A percentile compares a stretch with the other conserved stretches of the same genome.
Evolutionary conservation across 2,888 invertebrate species (phyloP).

Genomic region (Hedychridium roseum): DNA sequence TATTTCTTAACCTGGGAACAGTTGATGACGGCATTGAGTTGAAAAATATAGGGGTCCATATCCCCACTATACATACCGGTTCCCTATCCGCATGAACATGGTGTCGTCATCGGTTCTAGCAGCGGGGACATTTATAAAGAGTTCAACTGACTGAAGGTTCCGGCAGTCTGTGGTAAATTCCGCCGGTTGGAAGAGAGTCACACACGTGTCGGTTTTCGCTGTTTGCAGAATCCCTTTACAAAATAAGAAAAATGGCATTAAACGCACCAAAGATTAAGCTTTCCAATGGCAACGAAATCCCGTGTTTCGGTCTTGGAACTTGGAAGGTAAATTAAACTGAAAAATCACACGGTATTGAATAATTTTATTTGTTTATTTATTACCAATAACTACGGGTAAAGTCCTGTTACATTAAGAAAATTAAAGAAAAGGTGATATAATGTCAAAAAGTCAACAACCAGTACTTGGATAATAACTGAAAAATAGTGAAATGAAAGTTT

Average conservation of each 20-base stretch:
- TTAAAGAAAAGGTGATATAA: too few species aligned
- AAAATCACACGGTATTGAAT: background rate
- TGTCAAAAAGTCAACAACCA: background rate
- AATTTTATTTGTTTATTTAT: background rate
- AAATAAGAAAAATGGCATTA: slow-evolving; percentile 42
- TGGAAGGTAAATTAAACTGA: slow-evolving; percentile 62
- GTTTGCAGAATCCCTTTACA: background rate
- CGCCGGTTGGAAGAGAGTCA: background rate
- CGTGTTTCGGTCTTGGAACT: slow-evolving; percentile 67
- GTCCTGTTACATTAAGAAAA: background rate
- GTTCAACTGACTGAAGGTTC: background rate
- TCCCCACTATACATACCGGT: background rate
- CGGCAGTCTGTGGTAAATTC: slow-evolving; percentile 6
- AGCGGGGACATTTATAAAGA: slow-evolving; percentile 25
- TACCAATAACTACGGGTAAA: background rate
- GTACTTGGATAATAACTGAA: background rate
- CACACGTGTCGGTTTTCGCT: background rate
- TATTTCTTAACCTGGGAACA: too few species aligned
- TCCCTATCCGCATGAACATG: background rate
- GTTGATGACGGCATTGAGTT: too few species aligned
- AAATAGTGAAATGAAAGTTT: background rate
- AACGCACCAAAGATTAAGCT: slow-evolving; percentile 60
- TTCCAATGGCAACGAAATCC: slow-evolving; percentile 64
- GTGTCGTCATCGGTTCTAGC: background rate
- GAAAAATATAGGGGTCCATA: too few species aligned